Evolutionary conservation across 2,113 vertebrate genomes (phyloP), one percentile per base, ranked within the genome.

Genomic region (Bos javanicus): DNA sequence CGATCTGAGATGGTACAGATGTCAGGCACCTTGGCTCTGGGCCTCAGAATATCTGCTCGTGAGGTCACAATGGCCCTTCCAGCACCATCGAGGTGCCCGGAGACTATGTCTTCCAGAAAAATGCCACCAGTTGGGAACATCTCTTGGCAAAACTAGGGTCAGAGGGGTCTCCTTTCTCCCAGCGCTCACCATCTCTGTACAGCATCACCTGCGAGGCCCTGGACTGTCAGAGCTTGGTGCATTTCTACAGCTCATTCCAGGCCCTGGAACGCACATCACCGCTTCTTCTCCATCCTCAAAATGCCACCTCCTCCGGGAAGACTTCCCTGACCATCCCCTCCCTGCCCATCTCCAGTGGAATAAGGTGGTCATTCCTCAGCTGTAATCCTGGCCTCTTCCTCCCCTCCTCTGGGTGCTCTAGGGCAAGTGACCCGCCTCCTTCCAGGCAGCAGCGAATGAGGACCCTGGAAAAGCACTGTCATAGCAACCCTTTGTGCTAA

Each of bases 21-120:
- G 28, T 30, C 46, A 12, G 56, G 50, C 4, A 15, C 59, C 7
- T 33, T 0, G 6, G 57, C 50, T 71, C 43, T 12, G 13, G n/a
- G n/a, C 33, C 74, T 91, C 56, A 67, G 91, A 91, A 13, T 16
- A 84, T n/a, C 54, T 9, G 39, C 43, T 46, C 56, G 1, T 46
- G 92, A 94, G 88, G 96, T 94, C 84, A 92, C 92, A 96, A 74
- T 89, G 89, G 28, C 28, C 56, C 48, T 94, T 91, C 87, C 54
- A 36, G 71, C 28, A 46, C 19, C 46, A 71, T 36, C 6, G 19
- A 21, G 46, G 46, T 9, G 25, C 50, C 62, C 4, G 23, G 39
- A 60, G 50, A 46, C 25, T 11, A 2, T 2, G 1, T 23, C n/a
- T 76, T 95, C 71, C 95, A 76, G 54, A 57, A 76, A 92, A 62